Evolutionary conservation across 2,888 invertebrate genomes (phyloP).

Genomic region (Drosophila anomalipes): DNA sequence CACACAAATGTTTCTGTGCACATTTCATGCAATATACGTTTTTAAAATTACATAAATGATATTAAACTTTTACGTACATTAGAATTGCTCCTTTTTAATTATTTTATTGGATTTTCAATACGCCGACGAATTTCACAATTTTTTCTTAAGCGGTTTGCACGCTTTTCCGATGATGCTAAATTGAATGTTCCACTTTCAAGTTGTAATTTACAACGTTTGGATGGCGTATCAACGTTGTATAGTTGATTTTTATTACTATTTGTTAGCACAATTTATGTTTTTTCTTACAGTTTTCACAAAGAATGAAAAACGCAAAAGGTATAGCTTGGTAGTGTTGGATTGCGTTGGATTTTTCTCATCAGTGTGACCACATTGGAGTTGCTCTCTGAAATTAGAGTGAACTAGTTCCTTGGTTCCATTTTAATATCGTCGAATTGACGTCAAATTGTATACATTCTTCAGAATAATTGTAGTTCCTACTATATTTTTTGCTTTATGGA

Average conservation of each 20-base stretch:
- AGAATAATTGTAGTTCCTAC: background rate
- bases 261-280: conserved; percentile 19
- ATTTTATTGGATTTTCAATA: conserved; percentile 11
- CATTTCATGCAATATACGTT: background rate
- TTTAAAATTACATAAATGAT: conserved; percentile 1
- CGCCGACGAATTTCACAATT: conserved; percentile 21
- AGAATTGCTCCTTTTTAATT: background rate
- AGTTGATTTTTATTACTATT: background rate
- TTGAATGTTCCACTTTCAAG: background rate
- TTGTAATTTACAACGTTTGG: conserved; percentile 24
- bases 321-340: conserved; percentile 32
- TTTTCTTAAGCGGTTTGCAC: background rate
- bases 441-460: background rate
- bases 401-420: background rate
- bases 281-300: conserved; percentile 37
- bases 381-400: background rate
- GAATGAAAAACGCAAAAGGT: conserved; percentile 33
- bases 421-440: background rate
- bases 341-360: background rate
- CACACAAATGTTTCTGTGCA: conserved; percentile 10
- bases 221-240: background rate
- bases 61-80: conserved; percentile 38
- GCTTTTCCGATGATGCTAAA: background rate
- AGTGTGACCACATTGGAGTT: background rate
- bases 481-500: background rate